Evolutionary conservation across 2,888 invertebrate species (phyloP).

Genomic region (Pteria penguin): DNA sequence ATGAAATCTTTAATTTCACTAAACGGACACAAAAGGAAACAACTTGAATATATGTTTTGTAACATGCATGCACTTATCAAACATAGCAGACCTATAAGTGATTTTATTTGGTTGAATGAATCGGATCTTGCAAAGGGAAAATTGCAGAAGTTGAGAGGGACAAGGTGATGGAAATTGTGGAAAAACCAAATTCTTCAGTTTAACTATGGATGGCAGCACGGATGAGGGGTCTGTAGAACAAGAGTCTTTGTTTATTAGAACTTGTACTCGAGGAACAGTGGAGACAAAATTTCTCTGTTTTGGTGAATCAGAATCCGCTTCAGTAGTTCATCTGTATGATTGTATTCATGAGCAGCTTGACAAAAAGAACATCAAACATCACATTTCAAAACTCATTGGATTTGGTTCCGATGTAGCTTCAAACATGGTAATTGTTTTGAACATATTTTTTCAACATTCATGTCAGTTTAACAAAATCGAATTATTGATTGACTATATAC

Average conservation of each 20-base stretch:
- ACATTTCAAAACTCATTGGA: neutral
- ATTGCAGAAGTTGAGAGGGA: neutral
- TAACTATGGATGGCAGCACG: neutral
- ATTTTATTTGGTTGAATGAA: constrained; percentile 9
- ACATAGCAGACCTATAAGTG: constrained; percentile 2
- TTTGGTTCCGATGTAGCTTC: neutral
- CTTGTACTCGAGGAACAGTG: neutral
- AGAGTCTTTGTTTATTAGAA: too few relatives aligned
- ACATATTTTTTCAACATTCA: too few relatives aligned
- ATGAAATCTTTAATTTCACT: neutral
- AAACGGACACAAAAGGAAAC: neutral
- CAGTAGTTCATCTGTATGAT: neutral
- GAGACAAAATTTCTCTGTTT: neutral
- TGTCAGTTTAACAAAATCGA: too few relatives aligned
- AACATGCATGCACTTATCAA: constrained; percentile 13
- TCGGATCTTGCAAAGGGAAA: constrained; percentile 3
- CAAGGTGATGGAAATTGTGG: too few relatives aligned
- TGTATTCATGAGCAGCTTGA: constrained; percentile 1
- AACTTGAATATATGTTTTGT: constrained; percentile 5
- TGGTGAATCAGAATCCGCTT: constrained; percentile 1
- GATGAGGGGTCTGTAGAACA: too few relatives aligned
- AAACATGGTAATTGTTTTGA: neutral
- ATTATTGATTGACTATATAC: too few relatives aligned
- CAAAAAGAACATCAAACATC: neutral
- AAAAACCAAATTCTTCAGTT: neutral